Evolutionary conservation across 2,797 vertebrate species (phyloP).

Genomic region (Pogoniulus pusillus): DNA sequence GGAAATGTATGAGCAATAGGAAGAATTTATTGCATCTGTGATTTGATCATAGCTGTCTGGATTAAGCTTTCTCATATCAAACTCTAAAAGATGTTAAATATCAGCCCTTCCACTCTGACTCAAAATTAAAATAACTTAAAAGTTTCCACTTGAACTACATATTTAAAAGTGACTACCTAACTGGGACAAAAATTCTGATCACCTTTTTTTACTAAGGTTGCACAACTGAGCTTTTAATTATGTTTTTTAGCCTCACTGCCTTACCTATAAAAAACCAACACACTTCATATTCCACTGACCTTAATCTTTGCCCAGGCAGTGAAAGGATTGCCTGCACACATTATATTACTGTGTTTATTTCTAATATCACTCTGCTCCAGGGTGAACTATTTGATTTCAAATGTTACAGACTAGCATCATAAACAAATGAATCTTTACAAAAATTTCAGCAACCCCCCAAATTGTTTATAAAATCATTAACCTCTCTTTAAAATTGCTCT

Average conservation of each 20-base stretch:
- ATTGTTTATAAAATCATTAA: not conserved
- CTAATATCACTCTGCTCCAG: not conserved
- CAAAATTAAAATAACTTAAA: not conserved
- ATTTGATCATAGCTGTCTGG: accelerated
- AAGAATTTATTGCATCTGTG: not conserved
- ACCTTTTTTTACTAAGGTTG: not conserved
- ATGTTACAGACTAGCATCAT: not conserved
- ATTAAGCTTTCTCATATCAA: not conserved
- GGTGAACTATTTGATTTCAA: not conserved
- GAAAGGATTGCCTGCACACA: not conserved
- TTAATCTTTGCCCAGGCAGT: slow-evolving; percentile 2
- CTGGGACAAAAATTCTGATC: not conserved
- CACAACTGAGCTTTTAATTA: not conserved
- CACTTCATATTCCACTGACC: slow-evolving; percentile 33
- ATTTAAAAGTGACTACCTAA: not conserved
- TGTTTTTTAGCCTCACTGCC: not conserved
- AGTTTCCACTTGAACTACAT: not conserved
- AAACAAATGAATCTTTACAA: not conserved
- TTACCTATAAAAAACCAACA: not conserved
- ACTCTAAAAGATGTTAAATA: not conserved
- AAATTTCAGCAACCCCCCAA: not conserved
- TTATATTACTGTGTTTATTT: slow-evolving; percentile 8
- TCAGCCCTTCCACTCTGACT: not conserved
- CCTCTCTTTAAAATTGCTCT: not conserved
- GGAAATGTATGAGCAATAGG: not conserved